Conservation (phyloP, 2,888 invertebrate species). For the Acanthosepion lycidas region DNA sequence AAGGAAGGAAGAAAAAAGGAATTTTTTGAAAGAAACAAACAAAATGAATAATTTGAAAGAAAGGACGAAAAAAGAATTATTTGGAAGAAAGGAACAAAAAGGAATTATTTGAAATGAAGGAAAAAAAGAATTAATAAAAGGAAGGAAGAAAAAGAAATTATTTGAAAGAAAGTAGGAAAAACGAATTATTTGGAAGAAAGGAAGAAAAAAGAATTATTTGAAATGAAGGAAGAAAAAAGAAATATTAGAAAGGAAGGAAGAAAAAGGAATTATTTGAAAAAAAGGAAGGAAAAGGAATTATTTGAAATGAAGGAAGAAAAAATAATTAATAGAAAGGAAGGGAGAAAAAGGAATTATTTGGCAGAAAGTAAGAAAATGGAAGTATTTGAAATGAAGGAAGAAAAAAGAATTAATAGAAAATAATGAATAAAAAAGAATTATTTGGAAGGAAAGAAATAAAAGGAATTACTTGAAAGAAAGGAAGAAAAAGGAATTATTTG, state of each 20-base stretch:
- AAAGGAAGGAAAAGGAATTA: not conserved
- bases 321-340: not conserved
- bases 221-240: not conserved
- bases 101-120: not conserved
- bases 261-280: not conserved
- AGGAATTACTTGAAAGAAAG: not conserved
- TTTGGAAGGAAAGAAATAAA: too few relatives aligned
- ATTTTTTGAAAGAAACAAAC: too few relatives aligned
- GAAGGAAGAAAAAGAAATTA: too few relatives aligned
- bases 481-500: not conserved
- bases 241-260: not conserved
- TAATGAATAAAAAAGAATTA: too few relatives aligned
- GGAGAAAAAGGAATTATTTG: not conserved
- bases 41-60: not conserved
- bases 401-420: too few relatives aligned
- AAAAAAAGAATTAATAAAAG: not conserved
- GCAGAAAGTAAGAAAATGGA: not conserved
- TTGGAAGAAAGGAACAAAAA: not conserved
- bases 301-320: not conserved
- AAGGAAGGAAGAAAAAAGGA: too few relatives aligned
- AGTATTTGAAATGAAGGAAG: too few relatives aligned
- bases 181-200: too few relatives aligned
- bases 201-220: too few relatives aligned
- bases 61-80: not conserved
- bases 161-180: too few relatives aligned